Evolutionary conservation across 1,140 invertebrate species (phyloP).

Genomic region (Adoxophyes honmai): DNA sequence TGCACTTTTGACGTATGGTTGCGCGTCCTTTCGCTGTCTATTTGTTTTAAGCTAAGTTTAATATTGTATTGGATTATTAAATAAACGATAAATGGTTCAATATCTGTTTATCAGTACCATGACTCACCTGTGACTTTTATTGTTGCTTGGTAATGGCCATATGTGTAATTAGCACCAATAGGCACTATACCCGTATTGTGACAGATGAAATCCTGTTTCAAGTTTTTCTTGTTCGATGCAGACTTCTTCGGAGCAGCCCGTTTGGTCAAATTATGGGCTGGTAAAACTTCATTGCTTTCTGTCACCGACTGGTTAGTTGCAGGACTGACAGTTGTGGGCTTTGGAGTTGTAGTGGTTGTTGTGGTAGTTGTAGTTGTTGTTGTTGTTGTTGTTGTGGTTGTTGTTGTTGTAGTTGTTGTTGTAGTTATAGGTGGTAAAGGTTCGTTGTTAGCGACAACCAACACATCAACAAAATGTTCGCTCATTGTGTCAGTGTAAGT

Average conservation of each 20-base stretch:
- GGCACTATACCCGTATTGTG: conserved; percentile 79
- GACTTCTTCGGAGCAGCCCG: conserved; percentile 39
- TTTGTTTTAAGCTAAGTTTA: no score
- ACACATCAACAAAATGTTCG: conserved; percentile 82
- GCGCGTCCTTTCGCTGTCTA: no score
- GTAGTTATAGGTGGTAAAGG: conserved; percentile 79
- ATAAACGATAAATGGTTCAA: no score
- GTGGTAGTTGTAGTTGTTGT: conserved; percentile 65
- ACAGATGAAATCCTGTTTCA: conserved; percentile 75
- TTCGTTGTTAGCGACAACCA: conserved; percentile 83
- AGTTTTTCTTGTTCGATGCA: conserved; percentile 28
- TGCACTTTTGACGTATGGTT: no score
- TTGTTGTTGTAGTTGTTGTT: conserved; percentile 78
- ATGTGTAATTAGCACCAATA: conserved; percentile 81
- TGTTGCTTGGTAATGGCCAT: conserved; percentile 84
- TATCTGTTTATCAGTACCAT: conserved; percentile 19
- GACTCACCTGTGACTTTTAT: conserved; percentile 80
- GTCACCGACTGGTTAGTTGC: conserved; percentile 24
- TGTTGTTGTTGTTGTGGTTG: conserved; percentile 73
- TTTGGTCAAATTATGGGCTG: conserved; percentile 37
- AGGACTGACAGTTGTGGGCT: conserved; percentile 28
- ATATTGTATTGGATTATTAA: no score
- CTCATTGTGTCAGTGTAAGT: conserved; percentile 80
- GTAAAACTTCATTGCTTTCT: conserved; percentile 17
- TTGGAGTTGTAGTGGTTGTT: conserved; percentile 44